Percentiles rank a stretch among this genome's conserved stretches.
phyloP scores from a whole-genome alignment of 2,113 vertebrate species.

The Asarcornis scutulata region DNA sequence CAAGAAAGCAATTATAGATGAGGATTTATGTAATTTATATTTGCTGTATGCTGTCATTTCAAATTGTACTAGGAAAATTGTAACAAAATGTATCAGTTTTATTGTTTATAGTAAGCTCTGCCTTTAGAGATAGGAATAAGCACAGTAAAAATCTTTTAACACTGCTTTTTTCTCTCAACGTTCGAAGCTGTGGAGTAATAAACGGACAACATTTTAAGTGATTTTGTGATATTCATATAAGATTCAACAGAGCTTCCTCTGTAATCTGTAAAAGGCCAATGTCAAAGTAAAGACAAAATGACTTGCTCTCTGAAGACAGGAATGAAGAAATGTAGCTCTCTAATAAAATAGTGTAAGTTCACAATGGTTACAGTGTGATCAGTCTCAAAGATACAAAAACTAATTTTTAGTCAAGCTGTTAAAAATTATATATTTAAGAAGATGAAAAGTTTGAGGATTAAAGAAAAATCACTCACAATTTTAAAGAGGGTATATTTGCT shows the following conservation, averaged over 20 bases:
- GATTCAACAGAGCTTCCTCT: slow-evolving; percentile 51
- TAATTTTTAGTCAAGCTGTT: slow-evolving; percentile 73
- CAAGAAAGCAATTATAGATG: not conserved
- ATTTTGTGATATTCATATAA: slow-evolving; percentile 58
- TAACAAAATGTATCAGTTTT: not conserved
- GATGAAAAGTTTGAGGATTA: slow-evolving; percentile 77
- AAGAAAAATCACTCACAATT: slow-evolving; percentile 73
- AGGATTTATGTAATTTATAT: not conserved
- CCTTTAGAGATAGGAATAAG: not conserved
- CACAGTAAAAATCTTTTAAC: slow-evolving; percentile 10
- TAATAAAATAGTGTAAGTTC: slow-evolving; percentile 66
- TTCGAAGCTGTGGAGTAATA: slow-evolving; percentile 10
- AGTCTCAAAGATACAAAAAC: slow-evolving; percentile 69
- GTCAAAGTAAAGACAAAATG: slow-evolving; percentile 70
- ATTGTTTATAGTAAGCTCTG: not conserved
- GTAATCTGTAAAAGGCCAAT: slow-evolving; percentile 63
- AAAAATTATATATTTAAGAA: slow-evolving; percentile 73
- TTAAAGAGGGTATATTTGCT: slow-evolving; percentile 83
- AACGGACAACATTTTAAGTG: slow-evolving; percentile 51
- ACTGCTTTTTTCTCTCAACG: slow-evolving; percentile 4
- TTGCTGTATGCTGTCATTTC: not conserved
- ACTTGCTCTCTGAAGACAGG: slow-evolving; percentile 62
- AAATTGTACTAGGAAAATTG: slow-evolving; percentile 23
- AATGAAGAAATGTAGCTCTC: slow-evolving; percentile 59
- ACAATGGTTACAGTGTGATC: slow-evolving; percentile 66